Base-by-base conservation (phyloP, 2,797 vertebrate genomes). In the Poeciliopsis presidionis region DNA sequence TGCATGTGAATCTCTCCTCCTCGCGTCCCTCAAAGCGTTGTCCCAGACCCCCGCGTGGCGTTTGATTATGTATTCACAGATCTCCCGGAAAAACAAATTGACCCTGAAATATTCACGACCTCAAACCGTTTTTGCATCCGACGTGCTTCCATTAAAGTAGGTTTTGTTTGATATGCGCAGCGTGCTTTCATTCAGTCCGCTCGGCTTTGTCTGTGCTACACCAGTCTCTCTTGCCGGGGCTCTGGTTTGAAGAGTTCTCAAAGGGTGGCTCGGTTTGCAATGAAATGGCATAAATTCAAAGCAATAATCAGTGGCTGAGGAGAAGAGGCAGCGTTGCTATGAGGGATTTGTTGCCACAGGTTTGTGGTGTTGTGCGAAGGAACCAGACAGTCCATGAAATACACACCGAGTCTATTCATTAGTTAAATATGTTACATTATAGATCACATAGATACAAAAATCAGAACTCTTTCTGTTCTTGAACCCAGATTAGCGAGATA, bases 1-100 rank as follows among this genome's bases (percentile, higher is more conserved):
- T 99, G 98, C 80, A 87, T 84, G 87, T 99, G 86, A 94, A 71
- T 72, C 59, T 78, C 14, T 61, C 43, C 43, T 53, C 8, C 72
- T 2, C 0, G 59, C 6, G 2, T 70, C 82, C 75, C 41, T 73
- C 0, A 2, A 77, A 71, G 65, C 83, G 76, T 85, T n/a, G 33
- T 51, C 72, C 41, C 49, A 73, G 47, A 69, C 55, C 72, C 74
- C 70, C 71, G 70, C 83, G 74, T 71, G 71, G 11, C 77, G 61
- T 63, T 30, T 80, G 73, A 70, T 76, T 28, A 49, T 49, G 45
- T 47, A 73, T 51, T 72, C 74, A 69, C 73, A 67, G 63, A 41
- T 67, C 63, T 61, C 65, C 70, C 0, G 45, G 80, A 81, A 55
- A 67, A 67, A 72, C 59, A 82, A 75, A 7, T 43, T 79, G 41